Percentiles rank a stretch among this genome's conserved stretches.
Evolutionary conservation across 2,113 vertebrate genomes (phyloP).

Genomic region (Oryctolagus cuniculus): DNA sequence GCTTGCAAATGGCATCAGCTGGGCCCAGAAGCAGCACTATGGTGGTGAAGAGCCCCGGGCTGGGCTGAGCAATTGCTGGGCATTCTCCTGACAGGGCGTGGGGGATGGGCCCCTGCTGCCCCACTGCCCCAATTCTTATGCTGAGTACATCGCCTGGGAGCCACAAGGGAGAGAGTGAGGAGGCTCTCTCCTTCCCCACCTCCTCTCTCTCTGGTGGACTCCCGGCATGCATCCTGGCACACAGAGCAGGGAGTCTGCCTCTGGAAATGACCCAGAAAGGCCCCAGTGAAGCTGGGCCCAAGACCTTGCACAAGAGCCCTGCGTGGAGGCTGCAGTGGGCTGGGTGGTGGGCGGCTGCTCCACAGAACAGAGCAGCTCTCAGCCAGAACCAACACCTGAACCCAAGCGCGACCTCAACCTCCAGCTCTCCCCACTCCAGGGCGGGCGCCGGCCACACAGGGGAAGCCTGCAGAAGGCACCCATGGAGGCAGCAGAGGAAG

Average conservation of each 20-base stretch:
- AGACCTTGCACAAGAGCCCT: background rate
- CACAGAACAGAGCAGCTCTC: background rate
- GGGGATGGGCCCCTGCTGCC: background rate
- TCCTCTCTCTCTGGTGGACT: background rate
- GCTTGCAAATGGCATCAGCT: no score
- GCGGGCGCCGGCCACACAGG: background rate
- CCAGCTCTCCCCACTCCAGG: background rate
- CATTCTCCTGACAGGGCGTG: background rate
- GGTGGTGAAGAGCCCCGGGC: background rate
- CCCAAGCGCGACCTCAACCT: no score
- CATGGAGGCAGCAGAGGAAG: background rate
- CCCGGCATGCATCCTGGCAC: background rate
- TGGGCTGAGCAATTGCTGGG: background rate
- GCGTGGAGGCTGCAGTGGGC: fast-evolving
- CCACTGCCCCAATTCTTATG: background rate
- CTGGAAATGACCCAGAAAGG: background rate
- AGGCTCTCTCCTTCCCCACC: background rate
- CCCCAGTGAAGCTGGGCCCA: background rate
- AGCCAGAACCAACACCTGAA: background rate
- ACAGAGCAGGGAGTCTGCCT: background rate
- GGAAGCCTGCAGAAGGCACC: background rate
- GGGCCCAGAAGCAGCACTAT: background rate
- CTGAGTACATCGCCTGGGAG: background rate
- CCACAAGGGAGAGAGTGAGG: background rate
- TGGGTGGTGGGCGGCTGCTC: no score